Percentiles rank a stretch among this genome's conserved stretches.
These are phyloP conservation scores for Eudyptes chrysolophus DNA, from an alignment of 2,113 vertebrate species.

Conservation along the genomic window DNA sequence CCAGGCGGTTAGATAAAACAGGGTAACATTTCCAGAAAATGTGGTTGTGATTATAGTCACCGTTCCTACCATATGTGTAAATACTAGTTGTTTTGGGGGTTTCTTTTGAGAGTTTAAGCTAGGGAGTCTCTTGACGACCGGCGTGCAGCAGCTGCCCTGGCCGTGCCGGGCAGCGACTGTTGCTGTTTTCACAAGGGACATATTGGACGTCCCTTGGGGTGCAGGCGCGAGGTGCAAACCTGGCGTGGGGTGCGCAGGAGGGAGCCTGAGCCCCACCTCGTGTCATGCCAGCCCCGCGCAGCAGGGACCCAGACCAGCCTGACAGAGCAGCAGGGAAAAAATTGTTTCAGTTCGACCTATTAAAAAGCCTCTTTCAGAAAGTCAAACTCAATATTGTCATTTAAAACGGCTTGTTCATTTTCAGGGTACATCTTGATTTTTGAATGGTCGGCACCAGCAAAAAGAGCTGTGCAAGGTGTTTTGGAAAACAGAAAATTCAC, in stretches of 20 bases:
- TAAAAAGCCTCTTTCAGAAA: background rate
- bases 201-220: rapidly evolving
- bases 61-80: background rate
- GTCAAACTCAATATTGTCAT: rapidly evolving
- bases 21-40: background rate
- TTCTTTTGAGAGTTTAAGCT: background rate
- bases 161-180: rapidly evolving
- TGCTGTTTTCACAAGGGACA: background rate
- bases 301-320: background rate
- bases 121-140: background rate
- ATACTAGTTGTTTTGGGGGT: background rate
- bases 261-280: background rate
- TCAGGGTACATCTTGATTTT: background rate
- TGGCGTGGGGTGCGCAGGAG: rapidly evolving
- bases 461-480: rapidly evolving
- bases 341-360: rapidly evolving
- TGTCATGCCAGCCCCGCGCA: rapidly evolving
- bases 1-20: background rate
- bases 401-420: rapidly evolving
- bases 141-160: background rate
- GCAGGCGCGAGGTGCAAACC: no score
- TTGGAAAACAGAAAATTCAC: background rate
- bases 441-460: rapidly evolving
- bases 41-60: background rate
- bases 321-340: background rate